Percentiles rank a stretch among this genome's conserved stretches.
These are phyloP conservation scores for Etheostoma cragini DNA, from an alignment of 2,113 vertebrate species.

Conservation along the genomic window DNA sequence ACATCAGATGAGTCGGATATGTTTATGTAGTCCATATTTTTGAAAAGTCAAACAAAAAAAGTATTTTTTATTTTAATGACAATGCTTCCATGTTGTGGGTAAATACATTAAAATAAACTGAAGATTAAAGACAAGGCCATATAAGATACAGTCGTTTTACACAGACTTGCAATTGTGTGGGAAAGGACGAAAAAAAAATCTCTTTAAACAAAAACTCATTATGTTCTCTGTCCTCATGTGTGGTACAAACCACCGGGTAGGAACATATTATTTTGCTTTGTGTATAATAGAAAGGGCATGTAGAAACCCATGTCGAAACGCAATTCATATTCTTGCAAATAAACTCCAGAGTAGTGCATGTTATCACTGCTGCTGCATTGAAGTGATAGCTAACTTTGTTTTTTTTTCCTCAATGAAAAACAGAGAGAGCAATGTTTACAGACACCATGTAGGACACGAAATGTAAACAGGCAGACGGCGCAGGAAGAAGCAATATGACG, in stretches of 20 bases:
- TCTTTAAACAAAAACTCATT: constrained; percentile 51
- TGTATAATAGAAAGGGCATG: constrained; percentile 49
- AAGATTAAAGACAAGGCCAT: neutral
- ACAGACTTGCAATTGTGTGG: neutral
- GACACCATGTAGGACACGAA: constrained; percentile 22
- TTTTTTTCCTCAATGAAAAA: constrained; percentile 26
- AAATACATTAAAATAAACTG: neutral
- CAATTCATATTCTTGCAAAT: constrained; percentile 50
- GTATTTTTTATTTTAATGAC: neutral
- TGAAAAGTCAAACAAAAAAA: neutral
- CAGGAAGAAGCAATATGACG: constrained; percentile 12
- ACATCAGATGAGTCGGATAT: neutral
- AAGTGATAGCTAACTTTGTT: constrained; percentile 51
- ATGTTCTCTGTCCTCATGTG: constrained; percentile 49
- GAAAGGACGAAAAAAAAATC: constrained; percentile 21
- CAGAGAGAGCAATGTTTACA: constrained; percentile 22
- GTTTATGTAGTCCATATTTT: neutral
- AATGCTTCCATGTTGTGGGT: neutral
- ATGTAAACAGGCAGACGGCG: constrained; percentile 24
- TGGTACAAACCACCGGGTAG: constrained; percentile 27
- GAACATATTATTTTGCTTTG: constrained; percentile 38
- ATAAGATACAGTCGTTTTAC: neutral
- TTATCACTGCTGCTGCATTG: constrained; percentile 48
- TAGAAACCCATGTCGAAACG: constrained; percentile 3
- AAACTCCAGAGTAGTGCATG: constrained; percentile 28